These are phyloP conservation scores for Cryptophagus acutangulus DNA, from an alignment of 2,888 invertebrate genomes.

Conservation along the genomic window DNA sequence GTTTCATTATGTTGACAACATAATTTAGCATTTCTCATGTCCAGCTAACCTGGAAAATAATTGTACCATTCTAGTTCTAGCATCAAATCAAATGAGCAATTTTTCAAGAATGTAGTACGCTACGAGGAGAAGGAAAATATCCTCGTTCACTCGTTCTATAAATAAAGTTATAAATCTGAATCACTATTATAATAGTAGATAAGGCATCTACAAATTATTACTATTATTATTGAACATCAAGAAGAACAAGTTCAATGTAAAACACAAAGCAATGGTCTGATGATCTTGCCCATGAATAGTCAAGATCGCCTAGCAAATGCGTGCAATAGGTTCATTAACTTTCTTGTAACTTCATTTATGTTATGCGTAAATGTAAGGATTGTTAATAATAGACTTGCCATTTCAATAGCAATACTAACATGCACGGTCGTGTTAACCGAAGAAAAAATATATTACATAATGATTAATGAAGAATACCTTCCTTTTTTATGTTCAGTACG, in stretches of 20 bases:
- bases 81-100: not conserved
- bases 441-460: too few relatives aligned
- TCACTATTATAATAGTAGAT: too few relatives aligned
- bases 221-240: not conserved
- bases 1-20: constrained; percentile 33
- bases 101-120: not conserved
- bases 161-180: too few relatives aligned
- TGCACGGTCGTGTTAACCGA: too few relatives aligned
- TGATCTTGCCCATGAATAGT: constrained; percentile 9
- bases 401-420: constrained; percentile 8
- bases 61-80: constrained; percentile 25
- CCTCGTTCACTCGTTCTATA: too few relatives aligned
- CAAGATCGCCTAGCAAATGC: constrained; percentile 22
- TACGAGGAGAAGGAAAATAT: too few relatives aligned
- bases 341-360: constrained; percentile 30
- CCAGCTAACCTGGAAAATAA: constrained; percentile 31
- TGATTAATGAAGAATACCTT: too few relatives aligned
- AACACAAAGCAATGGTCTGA: not conserved
- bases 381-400: constrained; percentile 7
- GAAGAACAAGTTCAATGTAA: not conserved
- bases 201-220: too few relatives aligned
- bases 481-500: too few relatives aligned
- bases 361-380: constrained; percentile 16
- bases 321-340: constrained; percentile 32
- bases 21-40: constrained; percentile 34